Base-by-base conservation (phyloP, 2,888 invertebrate species). In the Pecten maximus region DNA sequence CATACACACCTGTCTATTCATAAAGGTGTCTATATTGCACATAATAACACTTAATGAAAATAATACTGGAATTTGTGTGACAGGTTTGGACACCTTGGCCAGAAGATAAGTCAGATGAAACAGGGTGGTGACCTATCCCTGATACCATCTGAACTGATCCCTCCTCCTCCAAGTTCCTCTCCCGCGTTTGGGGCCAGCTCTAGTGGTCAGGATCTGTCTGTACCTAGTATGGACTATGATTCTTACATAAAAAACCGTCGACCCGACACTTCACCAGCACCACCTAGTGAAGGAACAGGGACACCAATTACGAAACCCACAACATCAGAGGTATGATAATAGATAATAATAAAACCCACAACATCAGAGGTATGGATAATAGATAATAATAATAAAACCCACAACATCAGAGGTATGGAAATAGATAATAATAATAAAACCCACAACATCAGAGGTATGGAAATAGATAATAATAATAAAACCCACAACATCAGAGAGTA, bases 181-280 rank as follows among this genome's bases (percentile, higher is more conserved):
- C 93, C 94, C 15, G 94, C 91, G 12, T 91, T 92, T 48, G 91
- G 89, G 23, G n/a, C 86, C 28, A 90, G 89, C 12, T 12, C 89
- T 8, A 88, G 89, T 89, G 87, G 89, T 28, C 90, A 89, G 2
- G 92, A 92, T 12, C 23, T 89, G 0, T 48, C 89, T 74, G 40
- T 86, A 19, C 89, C 91, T 15, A 92, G 92, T 28, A 92, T 94
- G 87, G 95, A 95, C 88, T 95, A 93, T 91, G 95, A 95, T 88
- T 91, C 93, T 10, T 90, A 90, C 44, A 89, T 93, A 88, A 91
- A 92, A 89, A 91, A 91, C 88, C 88, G 92, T 12, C 89, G 95
- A 40, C 95, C 95, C 8, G 94, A 94, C 19, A 95, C 96, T n/a
- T 92, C 93, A 16, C 28, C 74, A 35, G 74, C 12, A 23, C 74